These are phyloP conservation scores for Lepidurus arcticus DNA, from an alignment of 1,140 invertebrate species.

Conservation along the genomic window DNA sequence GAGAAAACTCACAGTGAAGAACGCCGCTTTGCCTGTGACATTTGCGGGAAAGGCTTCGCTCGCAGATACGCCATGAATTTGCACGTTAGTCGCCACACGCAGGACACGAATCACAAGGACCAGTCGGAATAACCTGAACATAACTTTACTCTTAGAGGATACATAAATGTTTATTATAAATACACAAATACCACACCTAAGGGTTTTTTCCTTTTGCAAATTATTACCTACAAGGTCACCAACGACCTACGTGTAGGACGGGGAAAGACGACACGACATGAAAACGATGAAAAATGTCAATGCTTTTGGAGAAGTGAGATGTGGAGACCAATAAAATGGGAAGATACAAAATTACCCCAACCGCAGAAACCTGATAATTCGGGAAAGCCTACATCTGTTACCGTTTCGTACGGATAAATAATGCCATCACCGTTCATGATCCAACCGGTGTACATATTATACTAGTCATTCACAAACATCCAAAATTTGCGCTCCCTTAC, in stretches of 20 bases:
- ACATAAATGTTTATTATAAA: background rate
- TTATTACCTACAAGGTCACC: conserved; percentile 5
- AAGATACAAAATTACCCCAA: conserved; percentile 3
- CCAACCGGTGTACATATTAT: too few species aligned
- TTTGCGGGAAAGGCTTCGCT: conserved; percentile 32
- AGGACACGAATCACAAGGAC: background rate
- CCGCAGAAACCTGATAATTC: background rate
- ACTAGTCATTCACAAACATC: too few species aligned
- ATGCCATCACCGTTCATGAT: background rate
- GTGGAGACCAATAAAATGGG: background rate
- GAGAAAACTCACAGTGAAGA: conserved; percentile 31
- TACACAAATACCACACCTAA: conserved; percentile 5
- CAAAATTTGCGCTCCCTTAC: too few species aligned
- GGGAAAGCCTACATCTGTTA: background rate
- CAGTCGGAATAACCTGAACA: background rate
- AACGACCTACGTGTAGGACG: background rate
- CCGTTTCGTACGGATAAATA: background rate
- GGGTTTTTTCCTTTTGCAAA: background rate
- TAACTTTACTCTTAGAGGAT: too few species aligned
- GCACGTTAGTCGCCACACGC: conserved; percentile 29
- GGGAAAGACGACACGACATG: background rate
- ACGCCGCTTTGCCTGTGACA: conserved; percentile 30
- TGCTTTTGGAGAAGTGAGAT: background rate
- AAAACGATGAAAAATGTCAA: background rate
- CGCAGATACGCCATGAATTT: conserved; percentile 25